These are phyloP conservation scores for Dryobates pubescens DNA, from an alignment of 2,797 vertebrate genomes.

Conservation along the genomic window DNA sequence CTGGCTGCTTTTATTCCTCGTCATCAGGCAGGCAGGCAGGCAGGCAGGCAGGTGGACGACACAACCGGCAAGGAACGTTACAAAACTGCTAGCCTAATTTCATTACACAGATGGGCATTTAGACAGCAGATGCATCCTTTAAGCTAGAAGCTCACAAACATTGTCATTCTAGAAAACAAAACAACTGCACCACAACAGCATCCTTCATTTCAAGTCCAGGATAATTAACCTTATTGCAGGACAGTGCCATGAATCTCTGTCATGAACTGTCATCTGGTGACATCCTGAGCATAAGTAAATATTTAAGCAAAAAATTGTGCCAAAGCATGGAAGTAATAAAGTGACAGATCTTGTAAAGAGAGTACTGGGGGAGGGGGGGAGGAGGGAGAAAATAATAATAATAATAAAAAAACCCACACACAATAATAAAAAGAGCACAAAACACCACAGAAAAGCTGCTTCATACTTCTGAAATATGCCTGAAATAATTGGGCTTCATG, in stretches of 20 bases:
- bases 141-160: slow-evolving; percentile 50
- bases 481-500: slow-evolving; percentile 13
- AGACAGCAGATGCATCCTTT: slow-evolving; percentile 42
- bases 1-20: not conserved
- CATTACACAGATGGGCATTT: slow-evolving; percentile 56
- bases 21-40: not conserved
- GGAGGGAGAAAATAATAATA: not conserved
- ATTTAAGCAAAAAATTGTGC: slow-evolving; percentile 34
- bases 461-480: slow-evolving; percentile 13
- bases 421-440: not conserved
- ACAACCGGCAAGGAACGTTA: not conserved
- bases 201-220: slow-evolving; percentile 20
- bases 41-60: slow-evolving; percentile 35
- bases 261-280: not conserved
- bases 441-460: not conserved
- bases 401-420: not conserved
- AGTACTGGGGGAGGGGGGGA: not conserved
- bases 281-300: not conserved
- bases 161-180: slow-evolving; percentile 38
- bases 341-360: not conserved
- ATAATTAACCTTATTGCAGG: slow-evolving; percentile 57
- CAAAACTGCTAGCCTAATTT: slow-evolving; percentile 56
- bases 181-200: slow-evolving; percentile 26
- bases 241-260: slow-evolving; percentile 54
- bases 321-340: slow-evolving; percentile 15